Evolutionary conservation across 2,113 vertebrate genomes (phyloP).

Genomic region (Arothron firmamentum): DNA sequence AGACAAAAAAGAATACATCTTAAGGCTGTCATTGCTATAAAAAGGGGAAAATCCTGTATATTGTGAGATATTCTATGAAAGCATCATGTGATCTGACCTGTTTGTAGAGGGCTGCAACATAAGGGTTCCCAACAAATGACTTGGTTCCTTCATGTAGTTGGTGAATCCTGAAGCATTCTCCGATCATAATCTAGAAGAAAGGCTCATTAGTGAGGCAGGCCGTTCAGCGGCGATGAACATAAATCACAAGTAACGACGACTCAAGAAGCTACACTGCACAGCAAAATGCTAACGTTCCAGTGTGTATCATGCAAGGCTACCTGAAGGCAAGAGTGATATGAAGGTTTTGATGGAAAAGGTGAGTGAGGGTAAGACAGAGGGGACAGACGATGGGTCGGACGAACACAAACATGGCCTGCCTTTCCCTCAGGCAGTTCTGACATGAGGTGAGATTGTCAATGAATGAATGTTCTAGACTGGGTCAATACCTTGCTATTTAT

Average conservation of each 20-base stretch:
- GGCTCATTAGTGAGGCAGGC: background rate
- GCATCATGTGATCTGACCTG: constrained; percentile 77
- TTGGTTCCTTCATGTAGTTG: constrained; percentile 88
- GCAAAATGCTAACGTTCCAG: constrained; percentile 9
- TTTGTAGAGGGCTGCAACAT: constrained; percentile 91
- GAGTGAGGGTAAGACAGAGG: constrained; percentile 24
- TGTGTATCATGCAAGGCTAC: constrained; percentile 44
- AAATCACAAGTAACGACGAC: background rate
- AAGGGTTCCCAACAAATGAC: constrained; percentile 91
- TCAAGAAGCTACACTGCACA: constrained; percentile 11
- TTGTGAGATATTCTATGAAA: background rate
- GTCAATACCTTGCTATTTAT: constrained; percentile 6
- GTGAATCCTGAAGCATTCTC: constrained; percentile 92
- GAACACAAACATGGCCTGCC: constrained; percentile 72
- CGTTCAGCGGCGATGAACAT: too few relatives aligned
- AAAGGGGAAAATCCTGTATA: too few relatives aligned
- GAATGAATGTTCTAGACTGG: background rate
- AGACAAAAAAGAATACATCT: background rate
- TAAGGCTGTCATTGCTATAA: too few relatives aligned
- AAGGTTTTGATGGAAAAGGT: constrained; percentile 12
- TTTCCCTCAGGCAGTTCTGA: constrained; percentile 66
- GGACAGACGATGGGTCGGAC: constrained; percentile 17
- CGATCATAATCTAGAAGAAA: constrained; percentile 85
- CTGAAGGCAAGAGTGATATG: constrained; percentile 13
- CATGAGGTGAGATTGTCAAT: constrained; percentile 33